Evolutionary conservation across 2,113 vertebrate species (phyloP).

Genomic region (Alligator mississippiensis): DNA sequence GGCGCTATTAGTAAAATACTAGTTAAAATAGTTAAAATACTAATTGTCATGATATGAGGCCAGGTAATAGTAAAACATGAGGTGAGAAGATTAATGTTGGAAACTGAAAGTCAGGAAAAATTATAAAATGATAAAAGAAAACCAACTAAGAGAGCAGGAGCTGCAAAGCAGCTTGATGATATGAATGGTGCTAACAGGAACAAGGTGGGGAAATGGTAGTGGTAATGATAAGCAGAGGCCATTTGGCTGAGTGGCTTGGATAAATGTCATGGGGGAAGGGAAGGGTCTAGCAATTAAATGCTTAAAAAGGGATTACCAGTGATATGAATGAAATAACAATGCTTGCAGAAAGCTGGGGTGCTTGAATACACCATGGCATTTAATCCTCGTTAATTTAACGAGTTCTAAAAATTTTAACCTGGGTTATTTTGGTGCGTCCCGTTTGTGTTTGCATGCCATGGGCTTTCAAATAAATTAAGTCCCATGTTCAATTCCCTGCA

Average conservation of each 20-base stretch:
- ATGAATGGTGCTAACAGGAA: not conserved
- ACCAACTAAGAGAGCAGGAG: not conserved
- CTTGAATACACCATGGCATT: too few relatives aligned
- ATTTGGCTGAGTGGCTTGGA: not conserved
- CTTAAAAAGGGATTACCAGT: not conserved
- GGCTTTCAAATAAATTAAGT: too few relatives aligned
- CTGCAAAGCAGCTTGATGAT: not conserved
- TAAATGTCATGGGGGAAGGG: not conserved
- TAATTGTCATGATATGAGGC: not conserved
- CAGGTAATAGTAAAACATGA: not conserved
- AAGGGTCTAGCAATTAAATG: not conserved
- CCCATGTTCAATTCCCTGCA: too few relatives aligned
- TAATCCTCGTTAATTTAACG: too few relatives aligned
- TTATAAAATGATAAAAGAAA: not conserved
- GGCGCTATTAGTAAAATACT: not conserved
- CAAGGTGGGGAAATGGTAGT: not conserved
- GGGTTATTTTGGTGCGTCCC: too few relatives aligned
- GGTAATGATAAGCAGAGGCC: not conserved
- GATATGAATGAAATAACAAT: not conserved
- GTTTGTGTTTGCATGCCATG: too few relatives aligned
- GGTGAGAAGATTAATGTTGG: not conserved
- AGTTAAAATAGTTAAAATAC: not conserved
- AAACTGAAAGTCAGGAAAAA: not conserved
- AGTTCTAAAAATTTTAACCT: too few relatives aligned
- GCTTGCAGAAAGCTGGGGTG: not conserved